Percentiles rank a stretch among this genome's conserved stretches.
phyloP scores from a whole-genome alignment of 2,113 vertebrate species.

The Monopterus albus region DNA sequence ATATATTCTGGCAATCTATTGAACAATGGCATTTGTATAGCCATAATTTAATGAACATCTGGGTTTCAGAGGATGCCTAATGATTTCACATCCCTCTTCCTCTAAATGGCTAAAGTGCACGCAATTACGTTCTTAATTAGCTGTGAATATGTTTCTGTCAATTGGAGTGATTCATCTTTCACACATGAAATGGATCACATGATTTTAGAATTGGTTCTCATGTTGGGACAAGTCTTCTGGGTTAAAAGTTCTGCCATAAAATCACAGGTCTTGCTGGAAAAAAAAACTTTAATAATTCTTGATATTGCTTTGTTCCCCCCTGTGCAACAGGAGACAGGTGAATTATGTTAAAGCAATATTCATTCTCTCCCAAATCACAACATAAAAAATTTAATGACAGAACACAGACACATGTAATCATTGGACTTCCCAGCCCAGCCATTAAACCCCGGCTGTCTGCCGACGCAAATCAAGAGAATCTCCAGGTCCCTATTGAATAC shows the following conservation, averaged over 20 bases:
- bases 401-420: constrained; percentile 49
- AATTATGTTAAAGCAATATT: constrained; percentile 61
- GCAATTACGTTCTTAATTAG: constrained; percentile 86
- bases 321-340: constrained; percentile 39
- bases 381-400: constrained; percentile 33
- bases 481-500: constrained; percentile 59
- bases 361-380: constrained; percentile 37
- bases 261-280: constrained; percentile 38
- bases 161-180: constrained; percentile 79
- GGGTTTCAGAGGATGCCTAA: constrained; percentile 83
- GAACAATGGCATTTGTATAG: constrained; percentile 79
- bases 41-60: constrained; percentile 85
- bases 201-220: constrained; percentile 58
- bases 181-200: constrained; percentile 64
- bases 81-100: constrained; percentile 84
- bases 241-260: constrained; percentile 47
- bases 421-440: constrained; percentile 24
- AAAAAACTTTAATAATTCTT: constrained; percentile 28
- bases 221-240: constrained; percentile 49
- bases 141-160: constrained; percentile 84
- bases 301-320: constrained; percentile 41
- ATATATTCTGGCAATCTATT: constrained; percentile 76
- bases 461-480: constrained; percentile 57
- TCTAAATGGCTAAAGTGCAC: constrained; percentile 84
- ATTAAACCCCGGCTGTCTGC: constrained; percentile 46